These are phyloP conservation scores for Pseudopleuronectes americanus DNA, from an alignment of 2,797 vertebrate genomes.

Conservation along the genomic window DNA sequence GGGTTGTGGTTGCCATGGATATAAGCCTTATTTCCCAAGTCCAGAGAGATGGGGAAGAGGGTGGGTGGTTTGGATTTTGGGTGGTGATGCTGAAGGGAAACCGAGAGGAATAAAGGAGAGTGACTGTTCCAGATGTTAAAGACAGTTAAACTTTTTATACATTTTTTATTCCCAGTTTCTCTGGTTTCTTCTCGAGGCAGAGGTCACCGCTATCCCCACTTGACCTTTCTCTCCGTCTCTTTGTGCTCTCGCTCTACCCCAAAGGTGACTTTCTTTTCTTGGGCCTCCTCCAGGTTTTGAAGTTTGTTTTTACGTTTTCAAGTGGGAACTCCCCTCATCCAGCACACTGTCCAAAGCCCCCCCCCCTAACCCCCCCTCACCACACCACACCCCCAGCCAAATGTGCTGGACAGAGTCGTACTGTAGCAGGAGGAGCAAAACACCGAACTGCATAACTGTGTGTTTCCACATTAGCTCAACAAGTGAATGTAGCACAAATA, in stretches of 20 bases:
- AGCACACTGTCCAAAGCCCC: slow-evolving; percentile 27
- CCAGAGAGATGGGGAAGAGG: slow-evolving; percentile 18
- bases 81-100: slow-evolving; percentile 19
- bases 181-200: too few species aligned
- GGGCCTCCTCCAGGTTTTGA: slow-evolving; percentile 44
- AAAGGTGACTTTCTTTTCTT: slow-evolving; percentile 49
- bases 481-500: slow-evolving; percentile 26
- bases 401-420: slow-evolving; percentile 30
- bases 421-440: slow-evolving; percentile 28
- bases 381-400: slow-evolving; percentile 3
- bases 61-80: slow-evolving; percentile 22
- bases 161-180: slow-evolving; percentile 50
- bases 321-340: slow-evolving; percentile 52
- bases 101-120: slow-evolving; percentile 11
- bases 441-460: slow-evolving; percentile 35
- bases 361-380: neutral
- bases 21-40: slow-evolving; percentile 12
- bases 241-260: slow-evolving; percentile 25
- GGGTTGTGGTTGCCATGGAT: slow-evolving; percentile 40
- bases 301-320: slow-evolving; percentile 64
- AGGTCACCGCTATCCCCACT: slow-evolving; percentile 31
- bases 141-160: slow-evolving; percentile 32
- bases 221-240: slow-evolving; percentile 14
- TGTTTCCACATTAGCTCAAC: slow-evolving; percentile 58
- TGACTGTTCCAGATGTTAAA: slow-evolving; percentile 62